Evolutionary conservation across 2,797 vertebrate genomes (phyloP).

Genomic region (Tinamus major): DNA sequence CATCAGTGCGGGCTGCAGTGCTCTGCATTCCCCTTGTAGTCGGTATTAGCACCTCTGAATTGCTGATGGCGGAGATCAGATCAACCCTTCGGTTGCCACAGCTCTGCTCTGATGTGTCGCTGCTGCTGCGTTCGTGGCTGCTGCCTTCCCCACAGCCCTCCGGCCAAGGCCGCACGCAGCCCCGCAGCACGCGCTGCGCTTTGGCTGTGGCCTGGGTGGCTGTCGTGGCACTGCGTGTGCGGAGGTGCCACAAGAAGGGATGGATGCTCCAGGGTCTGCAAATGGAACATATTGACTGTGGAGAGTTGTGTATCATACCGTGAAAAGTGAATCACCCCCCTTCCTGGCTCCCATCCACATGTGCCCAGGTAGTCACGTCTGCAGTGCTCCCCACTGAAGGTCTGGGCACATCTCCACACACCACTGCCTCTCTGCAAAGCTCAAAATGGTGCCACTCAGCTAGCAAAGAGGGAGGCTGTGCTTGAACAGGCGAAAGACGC

Average conservation of each 20-base stretch:
- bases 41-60: background rate
- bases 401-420: accelerated
- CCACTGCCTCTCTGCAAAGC: background rate
- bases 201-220: too few species aligned
- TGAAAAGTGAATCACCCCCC: background rate
- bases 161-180: accelerated
- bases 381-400: background rate
- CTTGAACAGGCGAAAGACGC: background rate
- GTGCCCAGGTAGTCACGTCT: background rate
- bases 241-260: background rate
- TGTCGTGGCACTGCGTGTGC: too few species aligned
- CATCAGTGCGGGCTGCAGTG: background rate
- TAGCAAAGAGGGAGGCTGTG: background rate
- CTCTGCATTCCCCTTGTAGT: accelerated
- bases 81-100: background rate
- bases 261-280: background rate
- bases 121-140: accelerated
- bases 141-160: accelerated
- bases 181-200: too few species aligned
- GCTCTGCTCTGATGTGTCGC: background rate
- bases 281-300: too few species aligned
- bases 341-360: background rate
- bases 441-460: background rate
- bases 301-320: background rate
- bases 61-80: background rate